Conservation (phyloP, 1,140 invertebrate genomes). For the Drosophila mayri region DNA sequence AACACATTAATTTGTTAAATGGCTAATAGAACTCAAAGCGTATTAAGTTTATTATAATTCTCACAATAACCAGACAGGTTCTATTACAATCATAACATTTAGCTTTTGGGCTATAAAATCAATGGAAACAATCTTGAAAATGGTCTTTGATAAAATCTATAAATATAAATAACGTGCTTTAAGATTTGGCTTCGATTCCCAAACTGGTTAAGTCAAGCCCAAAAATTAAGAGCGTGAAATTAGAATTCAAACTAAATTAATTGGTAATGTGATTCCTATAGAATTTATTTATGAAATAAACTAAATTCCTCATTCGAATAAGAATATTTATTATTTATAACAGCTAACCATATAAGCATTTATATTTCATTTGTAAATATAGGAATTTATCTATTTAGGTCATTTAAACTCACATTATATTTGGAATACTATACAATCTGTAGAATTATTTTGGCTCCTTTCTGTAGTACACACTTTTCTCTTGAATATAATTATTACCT, state of each 20-base stretch:
- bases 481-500: slow-evolving; percentile 15
- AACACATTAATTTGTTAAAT: neutral
- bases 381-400: neutral
- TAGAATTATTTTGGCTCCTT: too few relatives aligned
- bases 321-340: neutral
- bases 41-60: slow-evolving; percentile 13
- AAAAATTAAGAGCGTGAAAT: slow-evolving; percentile 14
- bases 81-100: slow-evolving; percentile 8
- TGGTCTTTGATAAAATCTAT: slow-evolving; percentile 19
- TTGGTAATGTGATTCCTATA: neutral
- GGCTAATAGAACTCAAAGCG: slow-evolving; percentile 8
- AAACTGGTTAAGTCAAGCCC: slow-evolving; percentile 16
- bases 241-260: slow-evolving; percentile 2
- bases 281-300: neutral
- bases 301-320: neutral
- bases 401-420: neutral
- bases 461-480: neutral
- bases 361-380: neutral
- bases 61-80: slow-evolving; percentile 25
- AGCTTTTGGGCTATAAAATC: slow-evolving; percentile 29
- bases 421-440: neutral
- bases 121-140: slow-evolving; percentile 32
- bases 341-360: too few relatives aligned
- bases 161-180: slow-evolving; percentile 17
- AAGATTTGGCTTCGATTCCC: neutral